Conservation (phyloP, 2,888 invertebrate genomes). For the Oegoconia quadripuncta region DNA sequence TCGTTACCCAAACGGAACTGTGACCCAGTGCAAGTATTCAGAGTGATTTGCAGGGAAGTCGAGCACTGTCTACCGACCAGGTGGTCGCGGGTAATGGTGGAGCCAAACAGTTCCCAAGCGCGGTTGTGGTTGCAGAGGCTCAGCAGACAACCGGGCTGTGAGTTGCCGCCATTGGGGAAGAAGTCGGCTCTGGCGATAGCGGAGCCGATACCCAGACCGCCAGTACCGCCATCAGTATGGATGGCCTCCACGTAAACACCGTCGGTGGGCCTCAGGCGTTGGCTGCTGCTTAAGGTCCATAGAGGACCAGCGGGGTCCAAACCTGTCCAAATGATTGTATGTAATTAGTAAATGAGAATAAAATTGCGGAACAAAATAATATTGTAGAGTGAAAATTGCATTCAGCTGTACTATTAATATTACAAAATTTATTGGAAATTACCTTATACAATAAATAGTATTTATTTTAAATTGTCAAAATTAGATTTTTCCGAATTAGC, state of each 20-base stretch:
- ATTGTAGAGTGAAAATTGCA: no score
- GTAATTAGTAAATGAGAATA: not conserved
- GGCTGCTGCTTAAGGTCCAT: conserved; percentile 40
- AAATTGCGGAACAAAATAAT: no score
- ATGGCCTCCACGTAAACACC: conserved; percentile 53
- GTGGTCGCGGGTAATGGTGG: conserved; percentile 48
- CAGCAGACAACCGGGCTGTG: conserved; percentile 50
- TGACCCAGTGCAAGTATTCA: conserved; percentile 44
- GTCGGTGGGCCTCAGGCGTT: conserved; percentile 46
- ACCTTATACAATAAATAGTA: not conserved
- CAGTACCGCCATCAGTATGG: conserved; percentile 66
- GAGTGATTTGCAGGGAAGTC: conserved; percentile 35
- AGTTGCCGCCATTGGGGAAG: conserved; percentile 77
- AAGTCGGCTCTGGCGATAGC: conserved; percentile 77
- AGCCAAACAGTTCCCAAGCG: conserved; percentile 52
- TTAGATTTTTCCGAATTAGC: not conserved
- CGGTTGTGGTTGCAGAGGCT: conserved; percentile 54
- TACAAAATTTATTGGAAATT: not conserved
- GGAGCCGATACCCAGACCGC: conserved; percentile 64
- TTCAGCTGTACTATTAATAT: no score
- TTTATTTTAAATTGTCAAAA: not conserved
- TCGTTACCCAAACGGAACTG: conserved; percentile 46
- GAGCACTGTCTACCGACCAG: conserved; percentile 42
- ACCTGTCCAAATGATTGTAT: conserved; percentile 29
- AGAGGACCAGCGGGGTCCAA: conserved; percentile 61